A percentile compares a stretch with the other conserved stretches of the same genome.
These are phyloP conservation scores for Samia ricini DNA, from an alignment of 1,140 invertebrate genomes.

Conservation along the genomic window DNA sequence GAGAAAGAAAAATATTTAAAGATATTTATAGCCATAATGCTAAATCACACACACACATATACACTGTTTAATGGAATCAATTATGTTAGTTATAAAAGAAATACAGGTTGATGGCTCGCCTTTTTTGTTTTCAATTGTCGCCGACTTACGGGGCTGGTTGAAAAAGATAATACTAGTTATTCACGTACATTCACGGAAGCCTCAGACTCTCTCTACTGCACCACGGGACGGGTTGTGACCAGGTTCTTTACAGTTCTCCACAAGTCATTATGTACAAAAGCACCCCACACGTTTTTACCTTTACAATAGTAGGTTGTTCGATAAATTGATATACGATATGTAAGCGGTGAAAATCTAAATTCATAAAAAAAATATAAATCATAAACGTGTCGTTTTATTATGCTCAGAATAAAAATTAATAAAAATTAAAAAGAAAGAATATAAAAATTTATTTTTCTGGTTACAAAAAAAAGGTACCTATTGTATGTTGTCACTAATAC, in stretches of 20 bases:
- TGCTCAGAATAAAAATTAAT: too few relatives aligned
- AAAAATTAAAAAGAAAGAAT: too few relatives aligned
- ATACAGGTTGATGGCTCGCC: neutral
- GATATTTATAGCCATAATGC: too few relatives aligned
- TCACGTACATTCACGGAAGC: slow-evolving; percentile 16
- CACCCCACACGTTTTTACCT: slow-evolving; percentile 4
- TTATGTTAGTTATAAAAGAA: slow-evolving; percentile 1
- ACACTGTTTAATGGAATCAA: slow-evolving; percentile 10
- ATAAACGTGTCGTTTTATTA: too few relatives aligned
- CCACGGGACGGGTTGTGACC: slow-evolving; percentile 11
- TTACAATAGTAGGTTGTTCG: neutral
- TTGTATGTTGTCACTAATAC: too few relatives aligned
- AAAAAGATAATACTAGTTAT: slow-evolving; percentile 15
- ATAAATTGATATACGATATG: neutral
- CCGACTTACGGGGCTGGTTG: slow-evolving; percentile 7
- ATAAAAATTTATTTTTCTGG: too few relatives aligned
- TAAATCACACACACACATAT: too few relatives aligned
- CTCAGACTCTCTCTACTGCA: slow-evolving; percentile 18
- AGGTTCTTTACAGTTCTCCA: slow-evolving; percentile 17
- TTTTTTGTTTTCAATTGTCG: slow-evolving; percentile 14
- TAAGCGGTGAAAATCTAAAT: neutral
- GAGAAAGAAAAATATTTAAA: too few relatives aligned
- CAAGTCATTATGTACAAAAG: slow-evolving; percentile 5
- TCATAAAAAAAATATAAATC: neutral
- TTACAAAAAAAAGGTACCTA: too few relatives aligned